These are phyloP conservation scores for Moxostoma hubbsi DNA, from an alignment of 2,797 vertebrate species.

Conservation along the genomic window DNA sequence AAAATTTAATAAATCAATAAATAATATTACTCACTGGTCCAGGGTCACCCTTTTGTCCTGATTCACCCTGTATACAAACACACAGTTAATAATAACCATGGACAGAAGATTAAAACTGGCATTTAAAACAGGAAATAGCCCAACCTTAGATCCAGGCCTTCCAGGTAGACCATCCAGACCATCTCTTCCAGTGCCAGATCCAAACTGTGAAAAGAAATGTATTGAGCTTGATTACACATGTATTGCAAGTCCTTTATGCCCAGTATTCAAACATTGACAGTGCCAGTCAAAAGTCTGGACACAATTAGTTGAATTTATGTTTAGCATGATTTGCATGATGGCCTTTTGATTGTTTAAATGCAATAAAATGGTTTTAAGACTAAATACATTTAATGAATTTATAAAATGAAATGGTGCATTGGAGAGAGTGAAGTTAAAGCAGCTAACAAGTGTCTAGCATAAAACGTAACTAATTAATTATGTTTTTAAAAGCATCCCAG, in stretches of 20 bases:
- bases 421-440: too few species aligned
- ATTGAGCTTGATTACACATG: neutral
- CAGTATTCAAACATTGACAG: neutral
- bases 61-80: conserved; percentile 71
- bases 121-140: neutral
- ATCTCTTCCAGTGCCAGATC: conserved; percentile 61
- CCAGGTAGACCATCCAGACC: conserved; percentile 70
- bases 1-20: neutral
- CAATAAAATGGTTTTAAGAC: too few species aligned
- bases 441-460: too few species aligned
- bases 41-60: conserved; percentile 74
- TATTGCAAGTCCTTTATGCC: neutral
- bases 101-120: neutral
- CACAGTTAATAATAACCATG: conserved; percentile 6
- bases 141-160: conserved; percentile 76
- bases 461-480: too few species aligned
- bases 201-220: conserved; percentile 64
- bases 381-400: too few species aligned
- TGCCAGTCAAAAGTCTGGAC: neutral
- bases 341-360: too few species aligned
- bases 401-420: too few species aligned
- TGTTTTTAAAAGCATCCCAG: too few species aligned
- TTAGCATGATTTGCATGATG: too few species aligned
- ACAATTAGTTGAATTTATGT: neutral
- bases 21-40: conserved; percentile 71